These are phyloP conservation scores for Choloepus hoffmanni DNA, from an alignment of 2,113 vertebrate species.

Conservation along the genomic window DNA sequence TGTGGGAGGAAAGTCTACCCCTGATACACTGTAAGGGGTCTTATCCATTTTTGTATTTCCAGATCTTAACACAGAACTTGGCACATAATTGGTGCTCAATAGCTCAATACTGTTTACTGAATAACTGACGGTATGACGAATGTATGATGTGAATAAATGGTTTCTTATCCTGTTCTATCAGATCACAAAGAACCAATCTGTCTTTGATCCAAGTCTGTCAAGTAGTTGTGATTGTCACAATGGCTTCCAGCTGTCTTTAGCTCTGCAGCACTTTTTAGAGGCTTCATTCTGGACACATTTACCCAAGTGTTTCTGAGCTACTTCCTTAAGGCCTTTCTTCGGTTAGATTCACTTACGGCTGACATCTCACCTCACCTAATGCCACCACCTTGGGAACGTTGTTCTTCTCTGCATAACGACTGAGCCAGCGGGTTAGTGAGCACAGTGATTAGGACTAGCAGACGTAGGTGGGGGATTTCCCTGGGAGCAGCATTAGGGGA, in stretches of 20 bases:
- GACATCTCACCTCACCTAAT: conserved; percentile 25
- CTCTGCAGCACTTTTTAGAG: not conserved
- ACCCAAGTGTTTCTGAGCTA: conserved; percentile 1
- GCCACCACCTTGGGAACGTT: not conserved
- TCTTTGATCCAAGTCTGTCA: not conserved
- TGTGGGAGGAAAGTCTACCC: not conserved
- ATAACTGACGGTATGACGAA: not conserved
- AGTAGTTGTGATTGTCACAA: not conserved
- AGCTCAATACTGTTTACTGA: not conserved
- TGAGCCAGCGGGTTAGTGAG: not conserved
- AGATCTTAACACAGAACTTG: conserved; percentile 1
- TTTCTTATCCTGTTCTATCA: conserved; percentile 16
- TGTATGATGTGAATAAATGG: not conserved
- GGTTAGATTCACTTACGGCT: not conserved
- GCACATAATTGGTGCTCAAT: not conserved
- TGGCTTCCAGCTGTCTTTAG: not conserved
- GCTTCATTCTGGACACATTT: conserved; percentile 3
- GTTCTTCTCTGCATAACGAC: not conserved
- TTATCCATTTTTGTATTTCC: not conserved
- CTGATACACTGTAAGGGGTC: not conserved
- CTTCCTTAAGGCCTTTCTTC: conserved; percentile 56
- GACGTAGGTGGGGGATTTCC: not conserved
- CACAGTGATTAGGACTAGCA: not conserved
- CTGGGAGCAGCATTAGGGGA: not conserved
- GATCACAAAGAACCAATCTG: conserved; percentile 17